Conservation (phyloP, 2,797 vertebrate genomes). For the Myoxocephalus aenaeus region DNA sequence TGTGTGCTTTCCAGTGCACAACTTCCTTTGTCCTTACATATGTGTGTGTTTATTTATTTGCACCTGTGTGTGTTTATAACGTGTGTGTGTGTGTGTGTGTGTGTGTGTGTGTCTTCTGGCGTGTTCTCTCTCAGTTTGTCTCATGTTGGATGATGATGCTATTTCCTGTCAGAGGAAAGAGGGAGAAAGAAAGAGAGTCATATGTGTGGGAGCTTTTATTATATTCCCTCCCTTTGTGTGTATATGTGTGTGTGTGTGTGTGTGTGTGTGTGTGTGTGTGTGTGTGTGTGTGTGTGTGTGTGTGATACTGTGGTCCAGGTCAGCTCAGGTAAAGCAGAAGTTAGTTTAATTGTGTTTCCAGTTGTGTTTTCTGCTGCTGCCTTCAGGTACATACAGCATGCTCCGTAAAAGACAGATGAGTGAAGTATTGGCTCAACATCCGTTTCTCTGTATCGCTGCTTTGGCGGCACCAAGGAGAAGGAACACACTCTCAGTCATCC, state of each 20-base stretch:
- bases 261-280: neutral
- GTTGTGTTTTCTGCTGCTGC: neutral
- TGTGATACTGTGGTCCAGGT: neutral
- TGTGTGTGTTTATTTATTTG: neutral
- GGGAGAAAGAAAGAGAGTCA: neutral
- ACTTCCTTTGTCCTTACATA: neutral
- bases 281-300: neutral
- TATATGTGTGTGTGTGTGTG: too few species aligned
- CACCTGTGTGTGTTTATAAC: neutral
- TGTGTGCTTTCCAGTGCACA: neutral
- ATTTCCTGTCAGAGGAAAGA: neutral
- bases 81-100: slow-evolving; percentile 1
- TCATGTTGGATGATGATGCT: slow-evolving; percentile 17
- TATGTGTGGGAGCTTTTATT: neutral
- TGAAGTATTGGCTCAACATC: slow-evolving; percentile 1
- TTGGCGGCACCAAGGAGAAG: neutral
- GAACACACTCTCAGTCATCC: neutral
- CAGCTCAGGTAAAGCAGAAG: neutral
- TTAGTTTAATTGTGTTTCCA: neutral
- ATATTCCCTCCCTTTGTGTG: neutral
- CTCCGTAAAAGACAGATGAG: neutral
- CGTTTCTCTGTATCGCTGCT: neutral
- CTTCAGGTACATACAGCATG: neutral
- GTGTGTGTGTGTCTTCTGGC: slow-evolving; percentile 16
- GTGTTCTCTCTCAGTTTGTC: slow-evolving; percentile 24